phyloP scores from a whole-genome alignment of 2,888 invertebrate species.

The Acanthacorydalis orientalis region DNA sequence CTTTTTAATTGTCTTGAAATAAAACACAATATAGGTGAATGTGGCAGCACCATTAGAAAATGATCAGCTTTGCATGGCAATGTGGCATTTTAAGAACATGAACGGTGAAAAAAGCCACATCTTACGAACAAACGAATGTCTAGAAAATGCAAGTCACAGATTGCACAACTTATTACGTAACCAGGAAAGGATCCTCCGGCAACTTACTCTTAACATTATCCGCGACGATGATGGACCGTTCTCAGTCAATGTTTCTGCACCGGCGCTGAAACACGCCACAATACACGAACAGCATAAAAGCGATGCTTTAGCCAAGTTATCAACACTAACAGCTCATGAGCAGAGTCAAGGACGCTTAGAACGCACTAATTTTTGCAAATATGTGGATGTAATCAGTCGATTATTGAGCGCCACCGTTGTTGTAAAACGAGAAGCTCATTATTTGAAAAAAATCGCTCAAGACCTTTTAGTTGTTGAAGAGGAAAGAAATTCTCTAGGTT shows the following conservation, averaged over 20 bases:
- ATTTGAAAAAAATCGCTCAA: slow-evolving; percentile 8
- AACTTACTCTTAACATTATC: neutral
- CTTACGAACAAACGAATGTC: neutral
- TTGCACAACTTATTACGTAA: neutral
- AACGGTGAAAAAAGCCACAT: slow-evolving; percentile 3
- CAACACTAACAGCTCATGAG: neutral
- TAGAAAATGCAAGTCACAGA: neutral
- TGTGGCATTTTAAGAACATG: slow-evolving; percentile 1
- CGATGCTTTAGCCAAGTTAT: too few relatives aligned
- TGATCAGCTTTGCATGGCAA: slow-evolving; percentile 1
- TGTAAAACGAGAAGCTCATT: neutral
- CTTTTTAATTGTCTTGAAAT: neutral
- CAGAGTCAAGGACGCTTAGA: neutral
- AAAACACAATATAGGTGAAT: neutral
- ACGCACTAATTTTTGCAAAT: neutral
- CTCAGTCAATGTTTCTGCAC: neutral
- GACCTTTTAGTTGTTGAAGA: slow-evolving; percentile 18
- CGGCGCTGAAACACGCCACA: neutral
- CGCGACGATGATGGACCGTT: neutral
- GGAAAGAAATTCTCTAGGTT: slow-evolving; percentile 19
- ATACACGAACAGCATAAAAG: too few relatives aligned
- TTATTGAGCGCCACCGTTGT: neutral
- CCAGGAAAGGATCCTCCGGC: neutral
- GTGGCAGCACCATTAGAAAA: slow-evolving; percentile 1
- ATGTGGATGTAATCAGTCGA: slow-evolving; percentile 2